These are phyloP conservation scores for Platygyra sinensis DNA, from an alignment of 64 coral and sea anemone genomes.

Conservation along the genomic window DNA sequence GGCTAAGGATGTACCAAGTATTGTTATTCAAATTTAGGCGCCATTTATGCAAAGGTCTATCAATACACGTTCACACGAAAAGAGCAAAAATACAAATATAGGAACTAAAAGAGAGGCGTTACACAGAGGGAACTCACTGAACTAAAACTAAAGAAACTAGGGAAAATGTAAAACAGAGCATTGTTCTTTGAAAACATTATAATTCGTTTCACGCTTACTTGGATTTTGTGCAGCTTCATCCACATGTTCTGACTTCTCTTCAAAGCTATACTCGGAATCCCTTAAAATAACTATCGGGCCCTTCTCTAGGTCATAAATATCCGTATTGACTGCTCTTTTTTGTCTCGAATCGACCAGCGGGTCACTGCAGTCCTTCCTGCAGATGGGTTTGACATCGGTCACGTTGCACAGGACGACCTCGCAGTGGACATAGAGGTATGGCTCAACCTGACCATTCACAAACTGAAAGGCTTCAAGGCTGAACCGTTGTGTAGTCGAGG, in stretches of 20 bases:
- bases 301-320: conserved; percentile 52
- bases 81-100: not conserved
- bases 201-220: not conserved
- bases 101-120: too few species aligned
- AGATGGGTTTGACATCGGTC: conserved; percentile 71
- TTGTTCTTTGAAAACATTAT: not conserved
- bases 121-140: too few species aligned
- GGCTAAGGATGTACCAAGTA: too few species aligned
- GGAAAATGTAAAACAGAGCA: not conserved
- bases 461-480: conserved; percentile 87
- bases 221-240: not conserved
- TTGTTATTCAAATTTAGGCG: too few species aligned
- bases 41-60: too few species aligned
- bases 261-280: not conserved
- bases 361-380: conserved; percentile 43
- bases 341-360: conserved; percentile 4
- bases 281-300: conserved; percentile 54
- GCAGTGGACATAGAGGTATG: conserved; percentile 80
- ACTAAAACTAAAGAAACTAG: too few species aligned
- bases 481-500: conserved; percentile 55
- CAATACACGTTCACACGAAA: not conserved
- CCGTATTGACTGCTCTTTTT: conserved; percentile 42
- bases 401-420: conserved; percentile 79
- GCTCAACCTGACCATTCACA: conserved; percentile 47
- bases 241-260: not conserved